These are phyloP conservation scores for Podarcis raffonei DNA, from an alignment of 2,113 vertebrate genomes.

Conservation along the genomic window DNA sequence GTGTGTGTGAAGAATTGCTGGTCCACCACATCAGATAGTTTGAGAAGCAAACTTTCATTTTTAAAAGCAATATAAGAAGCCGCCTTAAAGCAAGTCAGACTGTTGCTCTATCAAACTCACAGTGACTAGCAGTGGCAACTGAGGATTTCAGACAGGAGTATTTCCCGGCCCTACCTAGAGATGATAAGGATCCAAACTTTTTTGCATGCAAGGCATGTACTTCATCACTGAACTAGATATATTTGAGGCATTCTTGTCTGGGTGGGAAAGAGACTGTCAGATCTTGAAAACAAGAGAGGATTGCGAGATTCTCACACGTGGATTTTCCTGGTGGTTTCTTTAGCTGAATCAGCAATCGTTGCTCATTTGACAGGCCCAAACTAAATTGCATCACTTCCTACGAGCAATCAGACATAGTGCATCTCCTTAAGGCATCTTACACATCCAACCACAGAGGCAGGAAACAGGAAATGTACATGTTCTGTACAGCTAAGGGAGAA, in stretches of 20 bases:
- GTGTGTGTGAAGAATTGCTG: too few relatives aligned
- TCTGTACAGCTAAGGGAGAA: conserved; percentile 56
- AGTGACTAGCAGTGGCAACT: background rate
- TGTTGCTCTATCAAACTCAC: too few relatives aligned
- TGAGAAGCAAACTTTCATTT: too few relatives aligned
- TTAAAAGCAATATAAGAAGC: too few relatives aligned
- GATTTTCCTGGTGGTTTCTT: conserved; percentile 34
- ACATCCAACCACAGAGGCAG: conserved; percentile 77
- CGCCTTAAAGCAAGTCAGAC: too few relatives aligned
- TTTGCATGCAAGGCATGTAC: background rate
- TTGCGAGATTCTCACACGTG: background rate
- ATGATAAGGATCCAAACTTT: background rate
- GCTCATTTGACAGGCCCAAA: conserved; percentile 85
- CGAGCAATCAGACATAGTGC: conserved; percentile 78
- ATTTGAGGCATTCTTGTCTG: background rate
- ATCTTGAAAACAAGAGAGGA: conserved; percentile 3
- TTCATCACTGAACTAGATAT: background rate
- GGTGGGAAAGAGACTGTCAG: background rate
- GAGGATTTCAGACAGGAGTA: background rate
- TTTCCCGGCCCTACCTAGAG: background rate
- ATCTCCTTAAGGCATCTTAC: conserved; percentile 79
- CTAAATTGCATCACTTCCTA: conserved; percentile 91
- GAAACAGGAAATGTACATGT: conserved; percentile 87
- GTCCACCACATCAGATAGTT: too few relatives aligned
- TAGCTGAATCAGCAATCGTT: conserved; percentile 68